These are phyloP conservation scores for Lethenteron reissneri DNA, from an alignment of 2,113 vertebrate genomes.

Conservation along the genomic window DNA sequence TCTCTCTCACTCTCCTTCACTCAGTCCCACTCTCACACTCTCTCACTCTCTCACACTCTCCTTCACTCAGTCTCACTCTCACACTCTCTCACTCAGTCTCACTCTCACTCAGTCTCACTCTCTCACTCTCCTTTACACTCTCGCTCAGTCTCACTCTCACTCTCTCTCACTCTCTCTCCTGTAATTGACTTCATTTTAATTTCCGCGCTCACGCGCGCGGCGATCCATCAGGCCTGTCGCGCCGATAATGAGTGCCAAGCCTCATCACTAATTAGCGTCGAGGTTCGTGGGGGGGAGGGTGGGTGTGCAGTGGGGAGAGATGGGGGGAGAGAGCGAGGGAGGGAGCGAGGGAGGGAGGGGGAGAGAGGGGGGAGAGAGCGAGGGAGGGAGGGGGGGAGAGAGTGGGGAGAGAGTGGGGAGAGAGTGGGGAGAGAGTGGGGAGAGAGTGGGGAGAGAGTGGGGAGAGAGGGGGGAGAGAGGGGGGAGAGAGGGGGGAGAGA, in stretches of 20 bases:
- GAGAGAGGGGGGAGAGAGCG: no score
- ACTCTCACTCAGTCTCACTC: background rate
- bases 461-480: no score
- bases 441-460: no score
- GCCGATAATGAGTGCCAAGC: conserved; percentile 5
- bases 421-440: background rate
- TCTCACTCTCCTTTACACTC: background rate
- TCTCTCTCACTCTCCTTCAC: background rate
- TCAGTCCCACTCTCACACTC: no score
- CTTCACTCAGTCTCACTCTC: background rate
- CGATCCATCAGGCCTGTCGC: conserved; percentile 5
- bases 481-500: no score
- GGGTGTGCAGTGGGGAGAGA: conserved; percentile 1
- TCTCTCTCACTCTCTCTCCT: background rate
- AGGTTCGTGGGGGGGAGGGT: background rate
- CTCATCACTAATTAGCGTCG: conserved; percentile 2
- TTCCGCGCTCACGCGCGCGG: conserved; percentile 4
- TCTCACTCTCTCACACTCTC: no score
- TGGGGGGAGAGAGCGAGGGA: background rate
- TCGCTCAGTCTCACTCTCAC: background rate
- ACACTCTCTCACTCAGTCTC: background rate
- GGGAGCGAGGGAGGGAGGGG: background rate
- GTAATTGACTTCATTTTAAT: conserved; percentile 6
- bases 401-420: no score
- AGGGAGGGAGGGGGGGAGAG: no score